A percentile compares a stretch with the other conserved stretches of the same genome.
Evolutionary conservation across 2,113 vertebrate species (phyloP).

Genomic region (Chaetorhynchus papuensis): DNA sequence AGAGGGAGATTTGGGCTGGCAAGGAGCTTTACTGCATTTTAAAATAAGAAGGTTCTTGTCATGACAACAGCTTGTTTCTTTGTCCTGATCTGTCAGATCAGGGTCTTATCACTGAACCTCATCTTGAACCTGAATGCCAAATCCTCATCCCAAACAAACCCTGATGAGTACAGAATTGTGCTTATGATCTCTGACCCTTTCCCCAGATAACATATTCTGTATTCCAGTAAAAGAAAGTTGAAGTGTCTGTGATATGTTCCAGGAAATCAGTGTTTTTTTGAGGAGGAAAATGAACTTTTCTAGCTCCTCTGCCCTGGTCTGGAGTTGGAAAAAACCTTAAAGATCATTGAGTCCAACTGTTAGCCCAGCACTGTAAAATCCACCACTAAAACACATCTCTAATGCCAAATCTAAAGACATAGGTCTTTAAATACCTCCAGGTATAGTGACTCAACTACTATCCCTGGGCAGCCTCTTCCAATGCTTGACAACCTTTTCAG

Average conservation of each 20-base stretch:
- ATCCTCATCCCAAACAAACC: background rate
- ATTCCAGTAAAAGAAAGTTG: background rate
- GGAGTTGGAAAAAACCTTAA: background rate
- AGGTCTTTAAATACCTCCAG: background rate
- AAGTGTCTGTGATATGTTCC: background rate
- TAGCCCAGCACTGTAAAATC: background rate
- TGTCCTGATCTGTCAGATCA: background rate
- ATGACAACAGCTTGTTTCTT: background rate
- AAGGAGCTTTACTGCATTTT: background rate
- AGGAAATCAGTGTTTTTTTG: background rate
- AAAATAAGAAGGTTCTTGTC: background rate
- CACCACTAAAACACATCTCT: background rate
- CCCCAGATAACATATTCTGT: background rate
- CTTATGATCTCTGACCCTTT: background rate
- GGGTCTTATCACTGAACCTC: background rate
- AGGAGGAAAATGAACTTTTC: background rate
- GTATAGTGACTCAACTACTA: background rate
- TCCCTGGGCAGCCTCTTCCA: background rate
- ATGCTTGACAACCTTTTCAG: background rate
- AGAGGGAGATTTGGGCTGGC: background rate
- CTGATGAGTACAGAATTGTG: background rate
- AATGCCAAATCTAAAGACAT: background rate
- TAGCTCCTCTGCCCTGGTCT: background rate
- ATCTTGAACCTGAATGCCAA: background rate
- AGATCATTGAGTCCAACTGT: rapidly evolving